Conservation (phyloP, 2,797 vertebrate genomes). For the Neoniphon sammara region DNA sequence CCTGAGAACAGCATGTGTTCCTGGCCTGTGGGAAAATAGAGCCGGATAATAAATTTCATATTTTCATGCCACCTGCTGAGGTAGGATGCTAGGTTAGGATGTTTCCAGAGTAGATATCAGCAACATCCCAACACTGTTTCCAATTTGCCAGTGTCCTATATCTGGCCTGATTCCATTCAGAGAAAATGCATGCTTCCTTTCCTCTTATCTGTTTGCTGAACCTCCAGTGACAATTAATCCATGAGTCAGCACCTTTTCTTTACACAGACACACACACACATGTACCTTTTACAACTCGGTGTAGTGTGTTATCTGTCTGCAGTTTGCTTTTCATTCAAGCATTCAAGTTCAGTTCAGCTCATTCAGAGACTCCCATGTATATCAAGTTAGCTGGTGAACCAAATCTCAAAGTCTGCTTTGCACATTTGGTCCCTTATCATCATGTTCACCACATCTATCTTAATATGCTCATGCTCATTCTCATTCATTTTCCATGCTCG, state of each 20-base stretch:
- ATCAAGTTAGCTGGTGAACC: no score
- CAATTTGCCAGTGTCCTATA: background rate
- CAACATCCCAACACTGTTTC: constrained; percentile 1
- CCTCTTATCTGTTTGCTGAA: background rate
- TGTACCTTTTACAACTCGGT: no score
- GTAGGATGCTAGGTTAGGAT: background rate
- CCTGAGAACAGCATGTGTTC: background rate
- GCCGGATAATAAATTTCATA: constrained; percentile 2
- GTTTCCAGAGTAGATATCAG: background rate
- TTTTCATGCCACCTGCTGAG: constrained; percentile 4
- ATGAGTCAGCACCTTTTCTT: background rate
- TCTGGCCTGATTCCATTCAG: background rate
- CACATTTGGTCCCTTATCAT: no score
- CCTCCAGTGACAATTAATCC: background rate
- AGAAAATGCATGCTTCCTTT: background rate
- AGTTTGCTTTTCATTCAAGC: background rate
- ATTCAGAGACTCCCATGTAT: no score
- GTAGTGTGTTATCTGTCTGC: background rate
- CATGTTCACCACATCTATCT: no score
- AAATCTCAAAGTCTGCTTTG: no score
- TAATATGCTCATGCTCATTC: no score
- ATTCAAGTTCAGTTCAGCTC: background rate
- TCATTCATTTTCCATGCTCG: no score
- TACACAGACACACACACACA: background rate
- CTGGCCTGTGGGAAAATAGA: background rate